Evolutionary conservation across 2,888 invertebrate genomes (phyloP).

Genomic region (Gibbula magus): DNA sequence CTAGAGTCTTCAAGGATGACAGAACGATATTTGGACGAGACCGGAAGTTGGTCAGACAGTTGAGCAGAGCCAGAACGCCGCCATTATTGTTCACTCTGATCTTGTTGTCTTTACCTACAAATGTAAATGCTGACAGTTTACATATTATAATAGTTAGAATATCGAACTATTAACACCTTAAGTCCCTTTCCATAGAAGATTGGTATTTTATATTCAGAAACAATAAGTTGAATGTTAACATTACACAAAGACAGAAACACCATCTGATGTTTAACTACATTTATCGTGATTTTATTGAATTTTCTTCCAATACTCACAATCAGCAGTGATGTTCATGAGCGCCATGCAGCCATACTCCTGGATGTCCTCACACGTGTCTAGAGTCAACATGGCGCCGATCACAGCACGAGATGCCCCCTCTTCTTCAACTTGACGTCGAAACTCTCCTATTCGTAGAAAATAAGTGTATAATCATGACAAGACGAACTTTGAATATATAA

Average conservation of each 20-base stretch:
- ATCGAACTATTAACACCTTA: not conserved
- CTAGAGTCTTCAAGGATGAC: constrained; percentile 56
- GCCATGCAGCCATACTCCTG: constrained; percentile 62
- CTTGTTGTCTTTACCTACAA: constrained; percentile 61
- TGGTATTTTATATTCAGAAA: no score
- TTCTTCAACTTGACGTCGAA: constrained; percentile 49
- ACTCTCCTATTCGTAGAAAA: constrained; percentile 39
- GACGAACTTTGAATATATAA: no score
- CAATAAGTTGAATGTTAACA: no score
- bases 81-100: constrained; percentile 57
- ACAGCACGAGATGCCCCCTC: constrained; percentile 55
- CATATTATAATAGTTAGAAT: not conserved
- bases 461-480: not conserved
- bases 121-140: not conserved
- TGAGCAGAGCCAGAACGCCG: constrained; percentile 54
- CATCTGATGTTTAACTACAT: not conserved
- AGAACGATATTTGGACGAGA: constrained; percentile 46
- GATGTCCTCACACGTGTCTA: constrained; percentile 46
- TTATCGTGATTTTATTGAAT: not conserved
- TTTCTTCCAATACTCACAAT: constrained; percentile 47
- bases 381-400: constrained; percentile 56
- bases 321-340: constrained; percentile 62
- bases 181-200: no score
- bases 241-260: not conserved
- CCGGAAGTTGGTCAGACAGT: constrained; percentile 44